A percentile compares a stretch with the other conserved stretches of the same genome.
Evolutionary conservation across 2,797 vertebrate species (phyloP).

Genomic region (Onychomys torridus): DNA sequence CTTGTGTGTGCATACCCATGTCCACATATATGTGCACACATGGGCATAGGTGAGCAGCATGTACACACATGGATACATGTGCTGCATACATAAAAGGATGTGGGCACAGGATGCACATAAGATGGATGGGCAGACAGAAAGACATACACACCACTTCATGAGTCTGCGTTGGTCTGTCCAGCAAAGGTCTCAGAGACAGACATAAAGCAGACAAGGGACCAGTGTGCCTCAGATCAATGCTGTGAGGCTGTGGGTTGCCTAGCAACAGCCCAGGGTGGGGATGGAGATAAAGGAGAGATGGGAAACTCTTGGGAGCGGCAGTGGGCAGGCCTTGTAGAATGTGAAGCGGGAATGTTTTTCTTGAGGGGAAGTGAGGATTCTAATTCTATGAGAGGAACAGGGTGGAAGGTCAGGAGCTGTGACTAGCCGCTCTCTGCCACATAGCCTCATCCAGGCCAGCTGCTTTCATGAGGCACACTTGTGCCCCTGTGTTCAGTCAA

Average conservation of each 20-base stretch:
- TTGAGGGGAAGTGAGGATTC: background rate
- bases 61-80: too few relatives aligned
- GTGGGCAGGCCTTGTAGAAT: background rate
- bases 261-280: constrained; percentile 79
- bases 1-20: background rate
- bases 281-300: constrained; percentile 25
- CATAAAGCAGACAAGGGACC: constrained; percentile 53
- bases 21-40: background rate
- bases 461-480: background rate
- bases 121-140: background rate
- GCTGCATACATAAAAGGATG: too few relatives aligned
- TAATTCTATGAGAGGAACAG: background rate
- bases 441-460: too few relatives aligned
- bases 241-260: constrained; percentile 79
- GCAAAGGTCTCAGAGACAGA: constrained; percentile 57
- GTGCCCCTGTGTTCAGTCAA: background rate
- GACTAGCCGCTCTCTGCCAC: background rate
- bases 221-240: constrained; percentile 55
- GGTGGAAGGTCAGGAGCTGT: background rate
- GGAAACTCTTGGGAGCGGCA: background rate
- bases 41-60: background rate
- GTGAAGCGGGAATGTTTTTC: background rate
- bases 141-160: background rate
- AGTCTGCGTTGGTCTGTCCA: background rate
- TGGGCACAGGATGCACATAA: accelerated